A percentile compares a stretch with the other conserved stretches of the same genome.
phyloP scores from a whole-genome alignment of 2,113 vertebrate species.

The Chaenogobius annularis region DNA sequence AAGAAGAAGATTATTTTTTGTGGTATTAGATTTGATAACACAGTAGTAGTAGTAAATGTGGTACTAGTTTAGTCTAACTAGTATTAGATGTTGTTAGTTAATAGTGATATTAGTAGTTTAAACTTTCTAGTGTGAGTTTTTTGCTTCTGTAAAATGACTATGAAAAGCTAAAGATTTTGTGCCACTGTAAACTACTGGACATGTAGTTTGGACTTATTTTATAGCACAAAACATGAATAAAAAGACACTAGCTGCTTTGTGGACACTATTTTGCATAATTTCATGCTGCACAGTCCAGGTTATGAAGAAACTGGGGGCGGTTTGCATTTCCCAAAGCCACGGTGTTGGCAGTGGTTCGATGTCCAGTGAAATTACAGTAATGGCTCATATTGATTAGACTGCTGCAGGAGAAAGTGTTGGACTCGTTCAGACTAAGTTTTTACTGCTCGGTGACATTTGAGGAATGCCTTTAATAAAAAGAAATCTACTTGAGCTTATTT shows the following conservation, averaged over 20 bases:
- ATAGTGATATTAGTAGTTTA: no score
- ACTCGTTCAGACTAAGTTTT: conserved; percentile 1
- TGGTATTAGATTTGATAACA: no score
- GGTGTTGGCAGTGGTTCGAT: conserved; percentile 4
- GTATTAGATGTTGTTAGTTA: no score
- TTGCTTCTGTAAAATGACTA: conserved; percentile 22
- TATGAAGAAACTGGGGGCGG: conserved; percentile 19
- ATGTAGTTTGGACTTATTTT: conserved; percentile 18
- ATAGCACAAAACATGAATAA: conserved; percentile 13
- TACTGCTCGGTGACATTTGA: neutral
- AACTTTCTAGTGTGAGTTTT: no score
- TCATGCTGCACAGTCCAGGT: neutral
- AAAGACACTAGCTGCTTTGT: conserved; percentile 12
- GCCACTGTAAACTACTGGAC: conserved; percentile 17
- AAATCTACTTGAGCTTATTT: neutral
- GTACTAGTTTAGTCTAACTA: no score
- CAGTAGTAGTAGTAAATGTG: no score
- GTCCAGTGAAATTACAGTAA: conserved; percentile 15
- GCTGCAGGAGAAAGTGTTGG: neutral
- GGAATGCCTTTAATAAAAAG: conserved; percentile 9
- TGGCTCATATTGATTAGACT: conserved; percentile 13
- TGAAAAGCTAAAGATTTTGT: conserved; percentile 28
- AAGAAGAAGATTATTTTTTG: no score
- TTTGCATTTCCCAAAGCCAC: conserved; percentile 18
- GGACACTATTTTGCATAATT: conserved; percentile 22